phyloP scores from a whole-genome alignment of 2,797 vertebrate species.

The Prionace glauca region DNA sequence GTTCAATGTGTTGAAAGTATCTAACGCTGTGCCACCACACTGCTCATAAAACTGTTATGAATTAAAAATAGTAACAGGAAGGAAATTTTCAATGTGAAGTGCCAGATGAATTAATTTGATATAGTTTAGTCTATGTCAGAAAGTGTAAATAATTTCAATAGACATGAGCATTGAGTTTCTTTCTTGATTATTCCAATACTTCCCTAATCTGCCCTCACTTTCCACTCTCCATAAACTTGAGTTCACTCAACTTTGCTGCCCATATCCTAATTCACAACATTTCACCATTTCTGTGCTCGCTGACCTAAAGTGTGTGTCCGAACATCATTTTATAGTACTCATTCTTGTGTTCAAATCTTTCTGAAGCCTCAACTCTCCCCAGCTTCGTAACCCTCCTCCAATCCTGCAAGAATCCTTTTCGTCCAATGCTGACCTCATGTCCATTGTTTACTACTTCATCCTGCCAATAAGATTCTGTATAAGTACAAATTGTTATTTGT shows the following conservation, averaged over 20 bases:
- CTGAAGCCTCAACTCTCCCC: not conserved
- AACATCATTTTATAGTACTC: not conserved
- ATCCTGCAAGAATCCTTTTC: not conserved
- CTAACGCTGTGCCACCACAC: not conserved
- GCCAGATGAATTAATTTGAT: not conserved
- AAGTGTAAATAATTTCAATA: not conserved
- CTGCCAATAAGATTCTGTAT: not conserved
- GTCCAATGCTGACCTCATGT: not conserved
- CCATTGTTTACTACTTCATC: not conserved
- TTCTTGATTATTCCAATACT: not conserved
- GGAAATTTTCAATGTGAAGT: not conserved
- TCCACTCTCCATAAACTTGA: not conserved
- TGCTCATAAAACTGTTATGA: not conserved
- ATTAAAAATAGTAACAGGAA: not conserved
- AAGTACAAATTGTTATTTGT: not conserved
- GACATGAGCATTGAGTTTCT: not conserved
- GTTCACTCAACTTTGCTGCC: not conserved
- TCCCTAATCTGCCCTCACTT: not conserved
- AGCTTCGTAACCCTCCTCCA: not conserved
- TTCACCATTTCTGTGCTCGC: not conserved
- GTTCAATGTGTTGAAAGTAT: not conserved
- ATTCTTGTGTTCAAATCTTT: not conserved
- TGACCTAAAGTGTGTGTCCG: not conserved
- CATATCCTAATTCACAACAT: not conserved
- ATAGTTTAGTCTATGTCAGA: not conserved